A percentile compares a stretch with the other conserved stretches of the same genome.
These are phyloP conservation scores for Anoura caudifer DNA, from an alignment of 2,113 vertebrate species.

Conservation along the genomic window DNA sequence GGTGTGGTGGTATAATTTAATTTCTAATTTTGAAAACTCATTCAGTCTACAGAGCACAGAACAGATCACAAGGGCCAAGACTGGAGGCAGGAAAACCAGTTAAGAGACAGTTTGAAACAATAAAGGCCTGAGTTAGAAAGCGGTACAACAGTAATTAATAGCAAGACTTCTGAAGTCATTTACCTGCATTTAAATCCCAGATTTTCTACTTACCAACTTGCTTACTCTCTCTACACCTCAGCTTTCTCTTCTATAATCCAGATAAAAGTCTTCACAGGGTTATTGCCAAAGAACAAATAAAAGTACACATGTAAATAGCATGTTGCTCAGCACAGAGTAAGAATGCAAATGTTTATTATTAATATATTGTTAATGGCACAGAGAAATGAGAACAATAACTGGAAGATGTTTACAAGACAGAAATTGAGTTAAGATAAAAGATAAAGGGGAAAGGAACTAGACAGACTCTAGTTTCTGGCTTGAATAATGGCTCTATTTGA, in stretches of 20 bases:
- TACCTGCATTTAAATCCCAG: not conserved
- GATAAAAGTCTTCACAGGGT: not conserved
- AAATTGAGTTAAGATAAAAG: not conserved
- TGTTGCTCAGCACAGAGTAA: not conserved
- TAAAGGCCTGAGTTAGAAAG: not conserved
- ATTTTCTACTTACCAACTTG: constrained; percentile 3
- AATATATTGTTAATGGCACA: not conserved
- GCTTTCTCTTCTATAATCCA: constrained; percentile 6
- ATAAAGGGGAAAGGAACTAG: not conserved
- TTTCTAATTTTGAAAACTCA: constrained; percentile 31
- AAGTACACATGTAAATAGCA: not conserved
- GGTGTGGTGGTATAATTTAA: not conserved
- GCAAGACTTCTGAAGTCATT: not conserved
- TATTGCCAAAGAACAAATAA: not conserved
- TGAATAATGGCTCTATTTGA: not conserved
- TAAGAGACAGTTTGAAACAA: not conserved
- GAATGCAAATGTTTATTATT: constrained; percentile 1
- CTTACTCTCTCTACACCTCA: not conserved
- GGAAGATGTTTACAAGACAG: not conserved
- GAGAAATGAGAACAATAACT: constrained; percentile 4
- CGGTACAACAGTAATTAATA: not conserved
- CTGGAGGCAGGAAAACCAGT: not conserved
- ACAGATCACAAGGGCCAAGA: not conserved
- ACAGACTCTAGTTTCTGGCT: not conserved
- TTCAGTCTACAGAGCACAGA: not conserved